Evolutionary conservation across 1,140 invertebrate genomes (phyloP).

Genomic region (Bombus sylvicola): DNA sequence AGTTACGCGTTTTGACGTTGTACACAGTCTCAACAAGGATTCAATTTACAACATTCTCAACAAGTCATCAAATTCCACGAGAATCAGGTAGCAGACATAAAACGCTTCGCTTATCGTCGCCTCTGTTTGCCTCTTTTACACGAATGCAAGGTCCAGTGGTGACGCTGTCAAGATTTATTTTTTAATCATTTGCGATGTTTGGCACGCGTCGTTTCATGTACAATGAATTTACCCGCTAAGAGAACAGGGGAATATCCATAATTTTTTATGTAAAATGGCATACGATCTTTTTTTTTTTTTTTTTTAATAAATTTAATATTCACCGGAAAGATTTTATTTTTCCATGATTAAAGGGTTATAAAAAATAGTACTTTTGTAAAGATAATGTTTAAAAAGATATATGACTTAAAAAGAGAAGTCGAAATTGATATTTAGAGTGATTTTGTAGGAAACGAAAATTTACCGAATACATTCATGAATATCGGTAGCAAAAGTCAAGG

Average conservation of each 20-base stretch:
- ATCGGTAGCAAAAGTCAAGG: neutral
- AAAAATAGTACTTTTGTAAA: neutral
- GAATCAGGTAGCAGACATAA: constrained; percentile 56
- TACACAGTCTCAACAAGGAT: neutral
- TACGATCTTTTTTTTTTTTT: too few relatives aligned
- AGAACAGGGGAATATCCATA: too few relatives aligned
- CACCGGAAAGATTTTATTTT: too few relatives aligned
- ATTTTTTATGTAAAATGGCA: too few relatives aligned
- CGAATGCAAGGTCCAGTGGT: neutral
- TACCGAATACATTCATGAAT: neutral
- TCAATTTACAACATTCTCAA: constrained; percentile 57
- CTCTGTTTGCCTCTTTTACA: constrained; percentile 5
- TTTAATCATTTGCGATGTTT: neutral
- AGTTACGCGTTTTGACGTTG: neutral
- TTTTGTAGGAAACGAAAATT: neutral
- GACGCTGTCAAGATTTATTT: neutral
- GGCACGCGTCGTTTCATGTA: too few relatives aligned
- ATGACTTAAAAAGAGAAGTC: neutral
- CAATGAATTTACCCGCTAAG: too few relatives aligned
- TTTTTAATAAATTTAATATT: too few relatives aligned
- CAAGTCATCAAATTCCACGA: constrained; percentile 69
- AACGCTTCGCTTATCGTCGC: constrained; percentile 46
- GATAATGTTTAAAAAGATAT: neutral
- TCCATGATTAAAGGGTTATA: neutral
- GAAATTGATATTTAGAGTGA: neutral